phyloP scores from a whole-genome alignment of 2,797 vertebrate species.

The Crax fasciolata region DNA sequence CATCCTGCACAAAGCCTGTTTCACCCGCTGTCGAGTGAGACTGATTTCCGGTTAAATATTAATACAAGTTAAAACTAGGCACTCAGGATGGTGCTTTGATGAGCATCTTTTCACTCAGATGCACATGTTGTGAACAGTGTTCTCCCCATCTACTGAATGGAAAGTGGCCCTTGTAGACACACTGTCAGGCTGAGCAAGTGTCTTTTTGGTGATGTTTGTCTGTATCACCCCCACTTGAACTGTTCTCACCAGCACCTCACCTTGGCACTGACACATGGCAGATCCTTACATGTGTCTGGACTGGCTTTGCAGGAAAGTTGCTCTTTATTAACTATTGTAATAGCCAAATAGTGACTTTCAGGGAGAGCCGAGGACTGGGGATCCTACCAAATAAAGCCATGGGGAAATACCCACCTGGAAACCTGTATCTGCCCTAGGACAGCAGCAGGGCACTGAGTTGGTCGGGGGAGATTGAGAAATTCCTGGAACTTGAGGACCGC shows the following conservation, averaged over 20 bases:
- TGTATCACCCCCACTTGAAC: background rate
- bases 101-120: background rate
- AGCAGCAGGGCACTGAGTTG: background rate
- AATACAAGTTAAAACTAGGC: background rate
- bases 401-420: background rate
- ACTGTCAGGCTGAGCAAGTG: background rate
- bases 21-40: background rate
- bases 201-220: background rate
- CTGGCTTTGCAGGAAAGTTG: background rate
- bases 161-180: background rate
- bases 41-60: slow-evolving; percentile 1
- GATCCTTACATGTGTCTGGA: rapidly evolving
- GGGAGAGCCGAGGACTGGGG: background rate
- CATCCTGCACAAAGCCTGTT: slow-evolving; percentile 3
- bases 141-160: background rate
- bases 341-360: background rate
- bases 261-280: rapidly evolving
- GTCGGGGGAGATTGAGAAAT: background rate
- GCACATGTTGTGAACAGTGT: rapidly evolving
- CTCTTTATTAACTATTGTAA: background rate
- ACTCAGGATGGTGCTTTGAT: background rate
- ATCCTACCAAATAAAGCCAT: background rate
- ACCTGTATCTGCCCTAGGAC: background rate
- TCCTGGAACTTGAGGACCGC: rapidly evolving
- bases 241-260: background rate